Conservation (phyloP, 1,140 invertebrate genomes). For the Drosophila neocordata region DNA sequence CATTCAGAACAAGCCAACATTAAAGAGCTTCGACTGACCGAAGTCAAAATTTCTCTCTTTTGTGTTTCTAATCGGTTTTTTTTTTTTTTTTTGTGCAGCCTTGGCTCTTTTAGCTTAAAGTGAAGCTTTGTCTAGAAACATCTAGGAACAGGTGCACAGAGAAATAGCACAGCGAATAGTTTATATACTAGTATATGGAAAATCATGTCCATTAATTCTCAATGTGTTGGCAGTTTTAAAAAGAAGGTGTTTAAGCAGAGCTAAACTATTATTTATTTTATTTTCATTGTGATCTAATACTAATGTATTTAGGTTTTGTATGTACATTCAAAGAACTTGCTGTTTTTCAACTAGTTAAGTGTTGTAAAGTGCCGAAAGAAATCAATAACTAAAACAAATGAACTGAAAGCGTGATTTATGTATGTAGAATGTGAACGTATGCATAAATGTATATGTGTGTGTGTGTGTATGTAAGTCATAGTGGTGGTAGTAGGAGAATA, state of each 20-base stretch:
- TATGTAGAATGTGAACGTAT: neutral
- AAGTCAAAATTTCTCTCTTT: neutral
- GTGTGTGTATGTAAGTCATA: neutral
- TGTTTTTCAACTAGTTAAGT: conserved; percentile 1
- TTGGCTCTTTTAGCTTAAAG: no score
- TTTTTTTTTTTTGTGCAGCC: neutral
- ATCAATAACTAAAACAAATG: neutral
- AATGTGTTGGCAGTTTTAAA: neutral
- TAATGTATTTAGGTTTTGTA: neutral
- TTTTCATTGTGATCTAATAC: neutral
- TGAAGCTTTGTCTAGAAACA: neutral
- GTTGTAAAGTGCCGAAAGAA: conserved; percentile 4
- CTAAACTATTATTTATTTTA: conserved; percentile 1
- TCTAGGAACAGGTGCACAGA: neutral
- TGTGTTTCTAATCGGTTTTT: neutral
- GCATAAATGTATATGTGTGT: neutral
- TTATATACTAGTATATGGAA: neutral
- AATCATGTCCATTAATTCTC: neutral
- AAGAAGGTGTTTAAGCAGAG: neutral
- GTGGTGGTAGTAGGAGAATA: neutral
- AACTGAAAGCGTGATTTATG: neutral
- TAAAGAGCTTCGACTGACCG: neutral
- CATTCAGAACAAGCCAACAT: neutral
- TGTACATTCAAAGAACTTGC: neutral
- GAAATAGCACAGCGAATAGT: neutral